Percentiles rank a stretch among this genome's conserved stretches.
Evolutionary conservation across 1,140 invertebrate genomes (phyloP).

Genomic region (Drosophila murphyi): DNA sequence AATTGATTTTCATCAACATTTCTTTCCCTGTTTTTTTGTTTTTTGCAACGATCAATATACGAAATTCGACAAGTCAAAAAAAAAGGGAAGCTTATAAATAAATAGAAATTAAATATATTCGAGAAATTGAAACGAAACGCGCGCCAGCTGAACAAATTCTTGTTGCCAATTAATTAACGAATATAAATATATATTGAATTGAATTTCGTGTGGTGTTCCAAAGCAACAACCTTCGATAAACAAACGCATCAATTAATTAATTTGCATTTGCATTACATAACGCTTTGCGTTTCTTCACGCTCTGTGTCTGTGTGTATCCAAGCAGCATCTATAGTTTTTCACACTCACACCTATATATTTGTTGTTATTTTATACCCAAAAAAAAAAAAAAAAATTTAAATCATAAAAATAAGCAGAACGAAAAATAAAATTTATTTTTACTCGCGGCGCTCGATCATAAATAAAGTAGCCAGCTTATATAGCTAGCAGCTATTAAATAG

Average conservation of each 20-base stretch:
- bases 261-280: conserved; percentile 31
- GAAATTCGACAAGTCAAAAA: conserved; percentile 21
- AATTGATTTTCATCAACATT: conserved; percentile 18
- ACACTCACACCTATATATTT: conserved; percentile 32
- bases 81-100: conserved; percentile 7
- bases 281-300: background rate
- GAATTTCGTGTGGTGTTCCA: conserved; percentile 52
- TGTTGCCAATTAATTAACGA: conserved; percentile 24
- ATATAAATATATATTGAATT: conserved; percentile 17
- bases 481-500: conserved; percentile 15
- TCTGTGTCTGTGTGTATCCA: background rate
- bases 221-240: conserved; percentile 22
- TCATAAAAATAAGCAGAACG: conserved; percentile 18
- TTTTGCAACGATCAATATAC: conserved; percentile 28
- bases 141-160: conserved; percentile 31
- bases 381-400: conserved; percentile 21
- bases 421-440: conserved; percentile 71
- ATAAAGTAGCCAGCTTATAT: conserved; percentile 32
- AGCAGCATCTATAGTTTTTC: conserved; percentile 4
- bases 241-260: conserved; percentile 56
- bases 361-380: conserved; percentile 58
- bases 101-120: conserved; percentile 7
- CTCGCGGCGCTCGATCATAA: conserved; percentile 56
- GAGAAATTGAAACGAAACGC: conserved; percentile 39
- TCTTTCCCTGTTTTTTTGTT: background rate